Conservation (phyloP, 1,140 invertebrate species). For the Rhopalosiphum padi region DNA sequence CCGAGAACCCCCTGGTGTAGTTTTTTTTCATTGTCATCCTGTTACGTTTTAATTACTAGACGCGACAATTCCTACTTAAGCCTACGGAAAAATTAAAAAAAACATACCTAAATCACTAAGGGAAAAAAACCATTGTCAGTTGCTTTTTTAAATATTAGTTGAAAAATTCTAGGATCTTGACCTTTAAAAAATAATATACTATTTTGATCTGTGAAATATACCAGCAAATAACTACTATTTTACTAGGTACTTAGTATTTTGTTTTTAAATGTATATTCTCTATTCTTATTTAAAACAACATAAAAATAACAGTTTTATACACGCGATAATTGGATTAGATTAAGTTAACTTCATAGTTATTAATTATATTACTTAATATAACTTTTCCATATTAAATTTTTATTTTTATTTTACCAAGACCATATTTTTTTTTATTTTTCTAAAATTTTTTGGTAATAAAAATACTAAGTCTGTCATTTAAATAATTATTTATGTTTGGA, state of each 20-base stretch:
- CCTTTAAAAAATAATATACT: background rate
- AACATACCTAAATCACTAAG: background rate
- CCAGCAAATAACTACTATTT: background rate
- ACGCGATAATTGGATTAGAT: background rate
- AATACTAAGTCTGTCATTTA: background rate
- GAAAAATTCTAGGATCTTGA: background rate
- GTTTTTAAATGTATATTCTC: background rate
- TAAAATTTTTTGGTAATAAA: background rate
- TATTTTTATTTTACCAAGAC: background rate
- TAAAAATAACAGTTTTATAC: background rate
- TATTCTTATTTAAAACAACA: background rate
- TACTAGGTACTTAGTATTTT: background rate
- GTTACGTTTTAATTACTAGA: constrained; percentile 17
- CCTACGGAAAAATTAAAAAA: background rate
- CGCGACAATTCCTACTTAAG: background rate
- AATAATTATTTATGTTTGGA: background rate
- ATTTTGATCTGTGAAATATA: background rate
- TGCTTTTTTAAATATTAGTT: background rate
- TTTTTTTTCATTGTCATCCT: background rate
- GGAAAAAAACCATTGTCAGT: background rate
- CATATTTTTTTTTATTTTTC: background rate
- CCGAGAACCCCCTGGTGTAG: background rate
- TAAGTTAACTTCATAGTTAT: background rate
- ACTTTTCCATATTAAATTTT: background rate
- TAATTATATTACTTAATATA: background rate